phyloP scores from a whole-genome alignment of 2,113 vertebrate genomes.

The Xiphophorus hellerii region DNA sequence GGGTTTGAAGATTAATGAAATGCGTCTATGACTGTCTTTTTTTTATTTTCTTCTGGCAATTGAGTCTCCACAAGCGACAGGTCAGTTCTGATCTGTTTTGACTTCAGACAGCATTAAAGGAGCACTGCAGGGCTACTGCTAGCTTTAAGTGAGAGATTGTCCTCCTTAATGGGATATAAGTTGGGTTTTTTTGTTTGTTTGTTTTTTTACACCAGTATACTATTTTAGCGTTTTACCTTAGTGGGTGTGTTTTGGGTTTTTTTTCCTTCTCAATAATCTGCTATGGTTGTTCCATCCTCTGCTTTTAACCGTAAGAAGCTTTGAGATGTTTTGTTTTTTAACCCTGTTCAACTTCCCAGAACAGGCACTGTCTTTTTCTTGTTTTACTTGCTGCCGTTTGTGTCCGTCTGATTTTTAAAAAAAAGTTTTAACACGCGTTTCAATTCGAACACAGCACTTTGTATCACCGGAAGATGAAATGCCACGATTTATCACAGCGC shows the following conservation, averaged over 20 bases:
- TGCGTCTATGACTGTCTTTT: background rate
- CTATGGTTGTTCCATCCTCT: background rate
- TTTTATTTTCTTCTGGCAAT: too few species aligned
- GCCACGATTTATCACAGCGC: background rate
- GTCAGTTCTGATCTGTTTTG: background rate
- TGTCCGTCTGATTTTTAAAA: background rate
- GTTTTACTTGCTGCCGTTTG: too few species aligned
- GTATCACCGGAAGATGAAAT: background rate
- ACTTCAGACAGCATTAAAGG: background rate
- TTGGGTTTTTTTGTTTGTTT: too few species aligned
- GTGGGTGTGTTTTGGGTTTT: background rate
- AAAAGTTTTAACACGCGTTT: background rate
- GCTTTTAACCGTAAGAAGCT: background rate
- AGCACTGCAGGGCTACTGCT: background rate
- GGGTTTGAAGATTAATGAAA: background rate
- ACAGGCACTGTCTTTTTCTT: background rate
- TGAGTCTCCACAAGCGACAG: background rate
- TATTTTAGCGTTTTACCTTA: background rate
- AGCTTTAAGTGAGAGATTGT: background rate
- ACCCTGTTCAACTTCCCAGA: background rate
- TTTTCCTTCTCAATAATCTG: background rate
- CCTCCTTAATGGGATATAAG: background rate
- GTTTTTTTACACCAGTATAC: background rate
- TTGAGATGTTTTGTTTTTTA: background rate
- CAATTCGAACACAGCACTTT: background rate